Base-by-base conservation (phyloP, 2,113 vertebrate genomes). In the Cairina moschata region DNA sequence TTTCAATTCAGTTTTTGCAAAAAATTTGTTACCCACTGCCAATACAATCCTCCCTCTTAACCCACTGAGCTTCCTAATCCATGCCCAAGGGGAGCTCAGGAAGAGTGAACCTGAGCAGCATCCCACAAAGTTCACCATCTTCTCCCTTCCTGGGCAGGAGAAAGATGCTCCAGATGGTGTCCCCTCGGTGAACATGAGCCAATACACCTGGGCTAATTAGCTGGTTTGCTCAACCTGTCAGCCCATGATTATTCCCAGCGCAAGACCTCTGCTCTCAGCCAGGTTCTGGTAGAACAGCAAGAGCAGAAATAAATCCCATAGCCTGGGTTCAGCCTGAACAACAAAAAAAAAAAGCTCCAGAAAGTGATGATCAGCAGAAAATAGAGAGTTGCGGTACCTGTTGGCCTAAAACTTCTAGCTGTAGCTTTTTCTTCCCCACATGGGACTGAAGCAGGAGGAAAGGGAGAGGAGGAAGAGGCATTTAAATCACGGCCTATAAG, bases 81-180 rank as follows among this genome's bases (percentile, higher is more conserved):
- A 1, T 21, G 21, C 11, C 32, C 73, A 81, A n/a, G 10, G 11
- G 13, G 17, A 85, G n/a, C 28, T 73, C 0, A 0, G 54, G 17
- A 63, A 74, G 18, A 40, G 18, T 0, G 0, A 75, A 83, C 34
- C n/a, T 46, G 14, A 86, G 38, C 17, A 86, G 42, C 29, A 82
- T 10, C 22, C 40, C 46, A 40, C 21, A 16, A 58, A 81, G 44
- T 29, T 86, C 76, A 78, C 2, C 65, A 56, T 59, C 32, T 75
- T 40, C 46, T 90, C 25, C 11, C 6, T 60, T 80, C 55, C 42
- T 32, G 26, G 58, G 11, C 59, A 77, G n/a, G 31, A 77, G 36
- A 54, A 95, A 82, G 18, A n/a, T n/a, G 13, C 40, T 26, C 2
- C 4, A 56, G 36, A 22, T 40, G 17, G 55, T 17, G 34, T 54